phyloP scores from a whole-genome alignment of 2,113 vertebrate species.

The Pelecanoides urinatrix region DNA sequence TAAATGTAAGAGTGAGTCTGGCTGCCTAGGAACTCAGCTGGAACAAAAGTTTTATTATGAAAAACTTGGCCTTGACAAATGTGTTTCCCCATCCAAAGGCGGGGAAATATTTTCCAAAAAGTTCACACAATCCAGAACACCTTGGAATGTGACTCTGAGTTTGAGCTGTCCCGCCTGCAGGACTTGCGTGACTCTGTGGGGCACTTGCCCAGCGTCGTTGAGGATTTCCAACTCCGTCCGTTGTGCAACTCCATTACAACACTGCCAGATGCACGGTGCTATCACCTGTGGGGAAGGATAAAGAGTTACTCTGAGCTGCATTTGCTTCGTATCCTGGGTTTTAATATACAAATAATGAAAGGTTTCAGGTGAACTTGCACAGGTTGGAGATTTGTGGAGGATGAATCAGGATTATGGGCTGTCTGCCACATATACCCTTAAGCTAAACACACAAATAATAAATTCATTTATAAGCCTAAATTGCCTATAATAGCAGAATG shows the following conservation, averaged over 20 bases:
- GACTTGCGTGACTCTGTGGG: background rate
- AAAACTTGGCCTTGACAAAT: background rate
- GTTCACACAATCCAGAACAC: background rate
- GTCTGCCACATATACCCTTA: background rate
- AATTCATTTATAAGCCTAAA: background rate
- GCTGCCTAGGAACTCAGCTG: background rate
- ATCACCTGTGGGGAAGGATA: background rate
- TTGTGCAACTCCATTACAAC: background rate
- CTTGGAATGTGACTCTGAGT: background rate
- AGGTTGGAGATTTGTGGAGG: background rate
- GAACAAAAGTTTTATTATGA: background rate
- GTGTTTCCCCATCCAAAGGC: background rate
- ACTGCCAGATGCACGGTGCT: background rate
- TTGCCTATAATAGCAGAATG: background rate
- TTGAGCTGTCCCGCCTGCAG: background rate
- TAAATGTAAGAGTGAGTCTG: background rate
- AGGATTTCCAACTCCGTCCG: background rate
- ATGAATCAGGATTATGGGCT: slow-evolving; percentile 18
- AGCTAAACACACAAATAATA: background rate
- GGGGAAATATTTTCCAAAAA: background rate
- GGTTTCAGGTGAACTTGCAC: background rate
- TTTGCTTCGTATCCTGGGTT: background rate
- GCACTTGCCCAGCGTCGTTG: background rate
- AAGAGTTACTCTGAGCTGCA: background rate
- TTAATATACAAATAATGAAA: slow-evolving; percentile 8